These are phyloP conservation scores for Aeoliscus strigatus DNA, from an alignment of 2,797 vertebrate species.

Conservation along the genomic window DNA sequence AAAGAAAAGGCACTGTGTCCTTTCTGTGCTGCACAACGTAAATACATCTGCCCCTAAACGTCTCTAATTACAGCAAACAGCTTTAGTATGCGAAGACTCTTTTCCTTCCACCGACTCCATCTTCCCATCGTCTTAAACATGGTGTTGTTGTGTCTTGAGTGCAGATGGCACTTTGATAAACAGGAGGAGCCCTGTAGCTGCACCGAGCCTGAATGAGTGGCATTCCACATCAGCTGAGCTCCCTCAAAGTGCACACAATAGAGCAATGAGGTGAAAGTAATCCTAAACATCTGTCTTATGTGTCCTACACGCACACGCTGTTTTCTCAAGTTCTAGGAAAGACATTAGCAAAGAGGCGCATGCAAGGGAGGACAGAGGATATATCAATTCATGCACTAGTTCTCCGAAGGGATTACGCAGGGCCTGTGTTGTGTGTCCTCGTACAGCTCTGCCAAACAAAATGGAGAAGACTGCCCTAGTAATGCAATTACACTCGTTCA, in stretches of 20 bases:
- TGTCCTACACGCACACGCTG: conserved; percentile 69
- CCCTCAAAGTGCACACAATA: conserved; percentile 74
- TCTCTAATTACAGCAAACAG: too few species aligned
- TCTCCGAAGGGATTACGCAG: conserved; percentile 62
- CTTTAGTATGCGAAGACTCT: too few species aligned
- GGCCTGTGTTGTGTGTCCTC: conserved; percentile 53
- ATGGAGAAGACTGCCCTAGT: conserved; percentile 50
- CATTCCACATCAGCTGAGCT: conserved; percentile 77
- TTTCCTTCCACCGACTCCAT: conserved; percentile 7
- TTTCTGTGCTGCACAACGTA: too few species aligned
- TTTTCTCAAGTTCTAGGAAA: conserved; percentile 74
- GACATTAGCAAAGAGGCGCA: conserved; percentile 55
- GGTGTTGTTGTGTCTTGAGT: conserved; percentile 45
- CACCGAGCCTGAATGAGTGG: conserved; percentile 62
- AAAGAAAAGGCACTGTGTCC: too few species aligned
- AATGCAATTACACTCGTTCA: conserved; percentile 44
- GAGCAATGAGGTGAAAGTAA: conserved; percentile 80
- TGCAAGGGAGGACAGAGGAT: conserved; percentile 32
- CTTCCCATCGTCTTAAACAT: conserved; percentile 20
- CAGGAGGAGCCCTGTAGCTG: conserved; percentile 64
- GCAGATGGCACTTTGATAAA: conserved; percentile 67
- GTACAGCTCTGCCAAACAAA: conserved; percentile 50
- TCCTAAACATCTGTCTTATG: conserved; percentile 79
- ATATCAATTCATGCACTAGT: conserved; percentile 73
- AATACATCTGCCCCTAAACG: too few species aligned